Base-by-base conservation (phyloP, 2,888 invertebrate species). In the Malacosoma neustria region DNA sequence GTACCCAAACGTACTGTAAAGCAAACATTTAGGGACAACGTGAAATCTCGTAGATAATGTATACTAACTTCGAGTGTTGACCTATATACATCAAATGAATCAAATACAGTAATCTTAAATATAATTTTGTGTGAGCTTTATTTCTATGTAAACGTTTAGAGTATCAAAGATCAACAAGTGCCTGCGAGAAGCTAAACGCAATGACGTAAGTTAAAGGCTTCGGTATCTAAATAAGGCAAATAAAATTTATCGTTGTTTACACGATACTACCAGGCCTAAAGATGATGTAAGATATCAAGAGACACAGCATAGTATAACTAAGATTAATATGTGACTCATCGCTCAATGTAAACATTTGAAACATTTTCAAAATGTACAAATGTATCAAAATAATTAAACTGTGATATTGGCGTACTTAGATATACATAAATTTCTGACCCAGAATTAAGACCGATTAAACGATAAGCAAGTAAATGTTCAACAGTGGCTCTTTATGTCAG, bases 251-350 rank as follows among this genome's bases (percentile, higher is more conserved):
- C 33, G 29, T 37, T 45, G 51, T 47, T 49, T 49, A 40, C 35
- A 13, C 15, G 36, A 37, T 38, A 45, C 46, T 51, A 48, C 47
- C 39, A 38, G 39, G 40, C 38, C 40, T 39, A 48, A 48, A 42
- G 49, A 49, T 55, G 57, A 58, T 45, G 53, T 49, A 54, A 54
- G 48, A 31, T 39, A 47, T 45, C 36, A 43, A 50, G 45, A 40
- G 35, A 40, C 40, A 45, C 39, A 32, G 39, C 22, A 22, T 2
- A 46, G 42, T 50, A 39, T 39, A 40, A 42, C n/a, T 40, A 50
- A 45, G 41, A 41, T 38, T 46, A 37, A 43, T 33, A 40, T 13
- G 33, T 56, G 57, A 60, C 43, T 61, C 57, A 61, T 43, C 38
- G 32, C 14, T 22, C 22, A 22, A 5, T 22, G 5, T 22, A 22